Evolutionary conservation across 2,888 invertebrate species (phyloP).

Genomic region (Odontomyia ornata): DNA sequence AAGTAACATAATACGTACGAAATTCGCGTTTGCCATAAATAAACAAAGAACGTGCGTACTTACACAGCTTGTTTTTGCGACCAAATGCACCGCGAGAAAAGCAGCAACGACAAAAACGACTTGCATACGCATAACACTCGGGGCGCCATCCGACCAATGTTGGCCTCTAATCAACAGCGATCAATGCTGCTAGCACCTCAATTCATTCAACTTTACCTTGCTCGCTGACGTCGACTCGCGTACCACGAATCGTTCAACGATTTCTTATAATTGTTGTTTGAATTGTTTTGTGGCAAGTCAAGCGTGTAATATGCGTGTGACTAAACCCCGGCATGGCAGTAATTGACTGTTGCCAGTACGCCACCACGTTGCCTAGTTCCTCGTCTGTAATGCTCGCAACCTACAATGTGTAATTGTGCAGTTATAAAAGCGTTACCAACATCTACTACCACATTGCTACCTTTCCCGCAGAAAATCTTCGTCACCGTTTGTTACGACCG

Average conservation of each 20-base stretch:
- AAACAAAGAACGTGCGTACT: neutral
- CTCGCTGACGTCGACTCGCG: neutral
- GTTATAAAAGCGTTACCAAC: neutral
- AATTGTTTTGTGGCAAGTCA: neutral
- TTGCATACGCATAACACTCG: neutral
- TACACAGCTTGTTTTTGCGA: neutral
- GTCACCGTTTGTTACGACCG: constrained; percentile 1
- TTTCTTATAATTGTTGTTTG: neutral
- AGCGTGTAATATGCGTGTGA: neutral
- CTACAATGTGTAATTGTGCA: too few species aligned
- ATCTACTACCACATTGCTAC: neutral
- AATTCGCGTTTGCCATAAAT: constrained; percentile 1
- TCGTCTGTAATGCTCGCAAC: too few species aligned
- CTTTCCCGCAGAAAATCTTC: neutral
- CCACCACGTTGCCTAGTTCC: neutral
- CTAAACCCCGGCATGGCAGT: neutral
- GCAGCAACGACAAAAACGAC: neutral
- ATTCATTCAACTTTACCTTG: neutral
- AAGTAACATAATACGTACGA: neutral
- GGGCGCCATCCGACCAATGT: neutral
- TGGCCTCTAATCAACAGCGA: neutral
- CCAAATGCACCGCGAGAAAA: too few species aligned
- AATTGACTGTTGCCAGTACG: neutral
- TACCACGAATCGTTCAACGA: neutral
- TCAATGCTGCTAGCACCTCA: neutral